phyloP scores from a whole-genome alignment of 64 coral and sea anemone species.

The Porites australiensis region DNA sequence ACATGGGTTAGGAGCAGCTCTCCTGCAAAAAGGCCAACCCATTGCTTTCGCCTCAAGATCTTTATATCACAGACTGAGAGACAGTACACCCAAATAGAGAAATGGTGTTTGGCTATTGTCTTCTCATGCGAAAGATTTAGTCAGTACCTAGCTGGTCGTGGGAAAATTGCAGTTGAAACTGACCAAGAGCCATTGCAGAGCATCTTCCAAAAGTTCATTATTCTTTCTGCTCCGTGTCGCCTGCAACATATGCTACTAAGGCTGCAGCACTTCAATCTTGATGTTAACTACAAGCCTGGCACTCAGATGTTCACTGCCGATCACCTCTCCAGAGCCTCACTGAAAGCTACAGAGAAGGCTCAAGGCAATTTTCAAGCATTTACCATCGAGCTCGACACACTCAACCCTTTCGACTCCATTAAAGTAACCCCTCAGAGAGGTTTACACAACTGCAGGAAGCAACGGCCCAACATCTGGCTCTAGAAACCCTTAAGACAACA shows the following conservation, averaged over 20 bases:
- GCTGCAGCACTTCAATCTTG: constrained; percentile 51
- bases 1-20: constrained; percentile 21
- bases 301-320: background rate
- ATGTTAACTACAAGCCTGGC: constrained; percentile 45
- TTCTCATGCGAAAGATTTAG: constrained; percentile 4
- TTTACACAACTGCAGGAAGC: constrained; percentile 40
- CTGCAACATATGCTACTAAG: constrained; percentile 46
- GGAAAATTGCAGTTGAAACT: constrained; percentile 34
- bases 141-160: constrained; percentile 46
- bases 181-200: constrained; percentile 54
- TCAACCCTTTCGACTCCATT: constrained; percentile 52
- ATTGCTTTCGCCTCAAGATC: constrained; percentile 49
- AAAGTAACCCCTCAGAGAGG: constrained; percentile 71
- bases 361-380: constrained; percentile 63
- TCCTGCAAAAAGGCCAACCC: constrained; percentile 39
- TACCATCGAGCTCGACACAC: constrained; percentile 51
- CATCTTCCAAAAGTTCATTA: constrained; percentile 50
- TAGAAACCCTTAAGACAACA: constrained; percentile 63
- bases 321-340: constrained; percentile 51
- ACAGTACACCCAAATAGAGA: constrained; percentile 43
- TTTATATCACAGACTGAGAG: constrained; percentile 44
- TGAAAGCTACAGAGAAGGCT: constrained; percentile 3
- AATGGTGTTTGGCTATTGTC: constrained; percentile 47
- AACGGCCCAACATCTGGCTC: constrained; percentile 25
- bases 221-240: constrained; percentile 39